These are phyloP conservation scores for Graptemys geographica DNA, from an alignment of 2,797 vertebrate genomes.

Conservation along the genomic window DNA sequence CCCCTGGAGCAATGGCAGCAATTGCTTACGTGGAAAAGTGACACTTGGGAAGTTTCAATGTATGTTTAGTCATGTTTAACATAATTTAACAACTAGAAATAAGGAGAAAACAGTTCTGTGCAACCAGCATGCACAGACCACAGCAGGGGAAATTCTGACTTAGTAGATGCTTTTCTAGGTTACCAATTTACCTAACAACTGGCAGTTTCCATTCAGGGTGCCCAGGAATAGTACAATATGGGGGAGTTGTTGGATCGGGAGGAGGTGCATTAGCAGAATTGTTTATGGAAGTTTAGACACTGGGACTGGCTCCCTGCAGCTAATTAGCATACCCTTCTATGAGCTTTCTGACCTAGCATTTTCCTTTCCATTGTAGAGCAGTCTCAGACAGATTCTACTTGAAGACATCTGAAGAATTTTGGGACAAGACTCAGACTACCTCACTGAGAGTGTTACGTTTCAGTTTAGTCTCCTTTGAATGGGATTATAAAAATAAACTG, in stretches of 20 bases:
- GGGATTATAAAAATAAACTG: neutral
- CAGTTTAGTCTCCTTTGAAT: neutral
- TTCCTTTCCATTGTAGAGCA: neutral
- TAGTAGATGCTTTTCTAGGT: neutral
- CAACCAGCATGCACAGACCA: neutral
- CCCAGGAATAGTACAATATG: neutral
- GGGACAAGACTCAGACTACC: neutral
- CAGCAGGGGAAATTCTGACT: neutral
- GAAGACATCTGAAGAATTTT: neutral
- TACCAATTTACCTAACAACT: neutral
- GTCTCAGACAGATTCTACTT: neutral
- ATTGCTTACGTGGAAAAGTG: neutral
- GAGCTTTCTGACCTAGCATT: neutral
- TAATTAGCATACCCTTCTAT: neutral
- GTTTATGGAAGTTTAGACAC: neutral
- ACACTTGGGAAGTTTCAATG: neutral
- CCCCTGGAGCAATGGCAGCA: neutral
- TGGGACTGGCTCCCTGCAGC: neutral
- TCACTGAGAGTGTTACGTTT: neutral
- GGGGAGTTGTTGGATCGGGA: neutral
- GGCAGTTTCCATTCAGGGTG: neutral
- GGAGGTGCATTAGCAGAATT: neutral
- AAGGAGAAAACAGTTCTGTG: neutral
- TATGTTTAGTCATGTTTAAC: neutral
- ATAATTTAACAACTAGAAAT: neutral